Base-by-base conservation (phyloP, 2,113 vertebrate genomes). In the Stegostoma tigrinum region DNA sequence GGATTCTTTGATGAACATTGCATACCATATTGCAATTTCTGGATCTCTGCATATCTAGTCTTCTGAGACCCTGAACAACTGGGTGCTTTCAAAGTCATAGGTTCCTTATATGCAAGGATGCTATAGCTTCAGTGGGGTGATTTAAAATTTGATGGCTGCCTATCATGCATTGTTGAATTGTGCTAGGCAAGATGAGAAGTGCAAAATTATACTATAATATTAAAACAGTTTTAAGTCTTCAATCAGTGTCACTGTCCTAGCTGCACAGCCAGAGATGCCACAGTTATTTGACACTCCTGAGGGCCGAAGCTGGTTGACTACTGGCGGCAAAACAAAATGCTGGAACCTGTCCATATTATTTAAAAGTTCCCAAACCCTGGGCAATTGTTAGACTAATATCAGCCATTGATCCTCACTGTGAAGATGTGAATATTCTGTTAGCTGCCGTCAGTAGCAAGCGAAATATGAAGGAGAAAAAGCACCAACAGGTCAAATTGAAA, bases 351-450 rank as follows among this genome's bases (percentile, higher is more conserved):
- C n/a, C n/a, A 19, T 2, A 83, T 38, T 42, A 42, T 83, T 38
- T 27, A n/a, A 83, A 45, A 23, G 14, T 21, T 5, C 17, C 17
- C 38, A 23, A 61, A 83, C 38, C 17, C 38, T 83, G 17, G 19
- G 80, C 6, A 83, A 83, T 83, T 19, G 12, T 19, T 38, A 83
- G n/a, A 38, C 4, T 17, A 83, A 19, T 21, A 17, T 23, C 96
- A 34, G 80, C 96, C 95, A 96, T 89, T 97, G 78, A 80, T 75
- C 93, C 85, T 48, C 52, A 90, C 17, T 55, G 45, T 72, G 61
- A 42, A 87, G 95, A 42, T 95, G 64, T 91, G 55, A 45, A 38
- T 66, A 91, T 78, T 93, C 86, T 68, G 42, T 75, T 45, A 52
- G 45, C 45, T 30, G 38, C 68, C 55, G 2, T 95, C 67, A 68